Base-by-base conservation (phyloP, 2,797 vertebrate genomes). In the Silurus lanzhouensis region DNA sequence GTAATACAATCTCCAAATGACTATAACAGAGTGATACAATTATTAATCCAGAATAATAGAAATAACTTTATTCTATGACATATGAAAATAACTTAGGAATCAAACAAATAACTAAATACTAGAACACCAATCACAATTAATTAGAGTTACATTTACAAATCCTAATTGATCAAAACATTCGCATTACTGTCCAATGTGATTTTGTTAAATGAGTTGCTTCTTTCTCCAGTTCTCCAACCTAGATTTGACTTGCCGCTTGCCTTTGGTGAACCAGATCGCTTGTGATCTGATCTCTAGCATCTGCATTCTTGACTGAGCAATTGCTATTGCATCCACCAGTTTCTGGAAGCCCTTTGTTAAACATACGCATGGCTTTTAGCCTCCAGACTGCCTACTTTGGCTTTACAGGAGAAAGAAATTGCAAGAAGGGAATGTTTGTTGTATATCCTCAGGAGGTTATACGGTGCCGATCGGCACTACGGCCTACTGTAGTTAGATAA, bases 261-360 rank as follows among this genome's bases (percentile, higher is more conserved):
- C n/a, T 75, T 57, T 55, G n/a, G 72, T 27, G 72, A 75, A 57
- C 48, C n/a, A 75, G 46, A 17, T 6, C 6, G 71, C 46, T 17
- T 75, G 48, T 57, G 48, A 57, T 55, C 48, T 57, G 48, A 27
- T 75, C 72, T 75, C 48, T 27, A 25, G 46, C 72, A 57, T 17
- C 72, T 74, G 71, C 71, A 74, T 74, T 25, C 48, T 17, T 75
- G 72, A 57, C 55, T 25, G 55, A 75, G n/a, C 72, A 55, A 27
- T 25, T 17, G 48, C n/a, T 55, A 25, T 74, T 55, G n/a, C 71
- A 25, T 55, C 48, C 46, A 55, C 48, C 72, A 55, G 48, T 22
- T 19, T 55, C n/a, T 25, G n/a, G 20, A 27, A 48, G 2, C 14
- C 3, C 6, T 57, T 48, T 75, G n/a, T 55, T 75, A 74, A 25